Base-by-base conservation (phyloP, 1,140 invertebrate species). In the Scaptomyza hsui region DNA sequence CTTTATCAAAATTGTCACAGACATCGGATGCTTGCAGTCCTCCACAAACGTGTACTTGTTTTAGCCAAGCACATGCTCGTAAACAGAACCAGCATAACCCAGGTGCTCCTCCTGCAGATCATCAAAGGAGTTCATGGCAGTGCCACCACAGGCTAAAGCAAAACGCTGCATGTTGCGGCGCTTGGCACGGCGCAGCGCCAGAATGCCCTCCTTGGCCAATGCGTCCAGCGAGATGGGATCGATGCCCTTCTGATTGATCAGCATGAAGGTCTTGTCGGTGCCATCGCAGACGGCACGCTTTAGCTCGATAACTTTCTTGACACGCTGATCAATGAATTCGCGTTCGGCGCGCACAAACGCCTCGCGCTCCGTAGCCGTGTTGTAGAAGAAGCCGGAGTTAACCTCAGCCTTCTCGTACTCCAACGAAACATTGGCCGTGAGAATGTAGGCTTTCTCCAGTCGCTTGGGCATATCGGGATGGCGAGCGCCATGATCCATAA, bases 401-500 rank as follows among this genome's bases (percentile, higher is more conserved):
- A 99, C 98, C 94, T 99, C 95, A 37, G 94, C 95, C 89, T 99
- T 99, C 90, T 99, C 99, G 92, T 99, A 99, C 92, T 99, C 99
- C 91, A 99, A 93, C 52, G 98, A 99, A 1, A 99, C 97, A 92
- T 99, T 99, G 90, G 97, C 99, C 1, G 98, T 99, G 0, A 99
- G 93, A 88, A 99, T 99, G 91, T 96, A 99, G 29, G 97, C 97
- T 92, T 99, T 98, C 75, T 95, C 95, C 1, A 98, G 92, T 57
- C 94, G 94, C 92, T 99, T 99, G n/a, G 98, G 98, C 99, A 99
- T 99, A 90, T 99, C 98, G 1, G 99, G 99, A 93, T 99, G 99
- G 37, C 99, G 94, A 0, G 97, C 95, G 39, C 99, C 99, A 92
- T 99, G 99, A 92, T 99, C 99, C 91, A 99, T 92, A 0, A 99